Evolutionary conservation across 2,113 vertebrate genomes (phyloP).

Genomic region (Spheniscus mendiculus): DNA sequence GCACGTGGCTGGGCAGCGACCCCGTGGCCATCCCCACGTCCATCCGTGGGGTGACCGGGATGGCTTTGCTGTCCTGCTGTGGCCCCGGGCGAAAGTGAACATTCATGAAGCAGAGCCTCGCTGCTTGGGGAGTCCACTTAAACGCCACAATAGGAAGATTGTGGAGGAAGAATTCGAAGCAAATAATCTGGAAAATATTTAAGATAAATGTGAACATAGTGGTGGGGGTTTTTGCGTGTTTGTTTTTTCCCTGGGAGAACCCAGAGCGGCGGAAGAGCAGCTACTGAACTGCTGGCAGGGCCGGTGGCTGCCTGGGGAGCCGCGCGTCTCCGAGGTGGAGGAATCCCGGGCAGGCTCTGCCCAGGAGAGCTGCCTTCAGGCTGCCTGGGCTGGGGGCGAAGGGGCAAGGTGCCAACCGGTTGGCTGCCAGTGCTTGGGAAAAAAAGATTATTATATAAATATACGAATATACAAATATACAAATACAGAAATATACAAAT

Average conservation of each 20-base stretch:
- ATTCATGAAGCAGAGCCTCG: constrained; percentile 76
- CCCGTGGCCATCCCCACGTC: rapidly evolving
- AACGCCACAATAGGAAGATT: constrained; percentile 80
- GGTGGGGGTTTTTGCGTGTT: neutral
- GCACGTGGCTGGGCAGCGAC: neutral
- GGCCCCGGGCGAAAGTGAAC: no score
- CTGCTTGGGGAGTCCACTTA: constrained; percentile 52
- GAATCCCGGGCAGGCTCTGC: rapidly evolving
- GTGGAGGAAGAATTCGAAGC: constrained; percentile 62
- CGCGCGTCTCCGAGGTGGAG: rapidly evolving
- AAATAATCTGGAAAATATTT: constrained; percentile 88
- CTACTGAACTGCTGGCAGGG: neutral
- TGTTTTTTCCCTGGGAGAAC: neutral
- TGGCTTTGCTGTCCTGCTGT: neutral
- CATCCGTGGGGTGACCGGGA: no score
- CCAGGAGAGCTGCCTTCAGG: neutral
- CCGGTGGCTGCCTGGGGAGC: neutral
- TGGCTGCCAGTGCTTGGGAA: neutral
- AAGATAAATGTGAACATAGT: constrained; percentile 60
- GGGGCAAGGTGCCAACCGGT: rapidly evolving
- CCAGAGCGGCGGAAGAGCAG: neutral
- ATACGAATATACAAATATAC: neutral
- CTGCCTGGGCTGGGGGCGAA: neutral
- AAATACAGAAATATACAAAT: neutral
- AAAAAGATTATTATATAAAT: neutral